A percentile compares a stretch with the other conserved stretches of the same genome.
Conservation (phyloP, 2,888 invertebrate genomes). For the Epistrophe grossulariae region DNA sequence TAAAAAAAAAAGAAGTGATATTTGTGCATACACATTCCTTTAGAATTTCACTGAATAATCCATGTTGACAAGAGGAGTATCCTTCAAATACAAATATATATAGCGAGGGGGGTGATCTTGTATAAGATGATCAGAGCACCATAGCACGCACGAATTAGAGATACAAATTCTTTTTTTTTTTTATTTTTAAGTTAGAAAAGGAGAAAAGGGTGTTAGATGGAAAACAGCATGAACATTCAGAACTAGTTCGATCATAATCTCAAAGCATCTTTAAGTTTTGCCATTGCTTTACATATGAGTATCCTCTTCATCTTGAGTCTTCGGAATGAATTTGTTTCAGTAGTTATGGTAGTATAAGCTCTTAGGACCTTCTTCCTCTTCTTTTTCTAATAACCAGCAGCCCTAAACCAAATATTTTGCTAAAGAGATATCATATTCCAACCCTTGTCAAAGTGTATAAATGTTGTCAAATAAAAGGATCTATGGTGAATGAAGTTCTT, state of each 20-base stretch:
- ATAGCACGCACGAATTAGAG: conserved; percentile 62
- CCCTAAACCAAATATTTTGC: conserved; percentile 47
- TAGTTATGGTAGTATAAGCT: background rate
- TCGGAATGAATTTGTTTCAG: conserved; percentile 14
- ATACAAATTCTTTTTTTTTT: conserved; percentile 51
- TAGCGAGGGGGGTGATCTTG: conserved; percentile 60
- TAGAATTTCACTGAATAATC: conserved; percentile 39
- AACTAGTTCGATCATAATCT: conserved; percentile 72
- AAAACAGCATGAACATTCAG: conserved; percentile 54
- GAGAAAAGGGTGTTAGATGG: conserved; percentile 55
- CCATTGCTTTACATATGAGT: background rate
- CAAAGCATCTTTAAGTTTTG: conserved; percentile 44
- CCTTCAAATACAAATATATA: conserved; percentile 18
- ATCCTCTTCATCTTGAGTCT: conserved; percentile 38
- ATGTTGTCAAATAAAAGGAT: conserved; percentile 35
- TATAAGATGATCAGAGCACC: conserved; percentile 19
- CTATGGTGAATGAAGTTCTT: conserved; percentile 27
- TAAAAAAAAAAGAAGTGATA: conserved; percentile 19
- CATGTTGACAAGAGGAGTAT: conserved; percentile 36
- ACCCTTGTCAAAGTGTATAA: conserved; percentile 55
- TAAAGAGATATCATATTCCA: conserved; percentile 72
- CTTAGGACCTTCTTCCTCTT: conserved; percentile 55
- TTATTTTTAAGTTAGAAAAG: background rate
- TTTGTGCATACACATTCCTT: conserved; percentile 31
- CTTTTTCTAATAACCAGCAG: conserved; percentile 53